A percentile compares a stretch with the other conserved stretches of the same genome.
phyloP scores from a whole-genome alignment of 1,140 invertebrate species.

The Saccostrea echinata region DNA sequence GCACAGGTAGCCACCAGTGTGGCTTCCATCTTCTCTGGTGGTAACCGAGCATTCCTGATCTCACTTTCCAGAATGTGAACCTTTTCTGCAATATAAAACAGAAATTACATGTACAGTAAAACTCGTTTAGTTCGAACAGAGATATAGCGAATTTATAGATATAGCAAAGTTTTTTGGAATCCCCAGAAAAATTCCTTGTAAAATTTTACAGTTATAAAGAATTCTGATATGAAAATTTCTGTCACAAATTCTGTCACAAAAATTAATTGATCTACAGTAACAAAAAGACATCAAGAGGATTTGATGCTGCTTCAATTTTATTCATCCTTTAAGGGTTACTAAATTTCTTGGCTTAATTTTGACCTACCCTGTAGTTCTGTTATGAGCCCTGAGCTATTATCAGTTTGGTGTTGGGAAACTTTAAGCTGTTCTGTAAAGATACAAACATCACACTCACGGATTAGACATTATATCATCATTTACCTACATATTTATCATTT shows the following conservation, averaged over 20 bases:
- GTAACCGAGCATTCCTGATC: constrained; percentile 59
- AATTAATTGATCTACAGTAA: too few relatives aligned
- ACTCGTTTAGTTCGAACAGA: too few relatives aligned
- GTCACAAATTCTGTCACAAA: too few relatives aligned
- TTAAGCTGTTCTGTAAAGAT: constrained; percentile 74
- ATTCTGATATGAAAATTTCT: too few relatives aligned
- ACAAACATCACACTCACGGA: neutral
- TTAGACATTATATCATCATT: neutral
- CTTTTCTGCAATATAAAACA: constrained; percentile 57
- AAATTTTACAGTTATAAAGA: too few relatives aligned
- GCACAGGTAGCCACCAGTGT: constrained; percentile 42
- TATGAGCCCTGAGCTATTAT: constrained; percentile 75
- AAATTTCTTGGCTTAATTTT: neutral
- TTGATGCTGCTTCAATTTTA: too few relatives aligned
- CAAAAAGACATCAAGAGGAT: too few relatives aligned
- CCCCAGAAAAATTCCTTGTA: too few relatives aligned
- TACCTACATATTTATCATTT: neutral
- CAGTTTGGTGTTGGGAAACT: constrained; percentile 73
- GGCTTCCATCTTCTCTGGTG: constrained; percentile 52
- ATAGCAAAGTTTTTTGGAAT: too few relatives aligned
- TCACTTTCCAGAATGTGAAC: constrained; percentile 61
- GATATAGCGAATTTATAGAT: too few relatives aligned
- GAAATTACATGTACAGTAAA: neutral
- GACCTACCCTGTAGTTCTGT: constrained; percentile 68
- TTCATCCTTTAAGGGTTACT: neutral